Base-by-base conservation (phyloP, 2,797 vertebrate species). In the Sebastolobus altivelis region DNA sequence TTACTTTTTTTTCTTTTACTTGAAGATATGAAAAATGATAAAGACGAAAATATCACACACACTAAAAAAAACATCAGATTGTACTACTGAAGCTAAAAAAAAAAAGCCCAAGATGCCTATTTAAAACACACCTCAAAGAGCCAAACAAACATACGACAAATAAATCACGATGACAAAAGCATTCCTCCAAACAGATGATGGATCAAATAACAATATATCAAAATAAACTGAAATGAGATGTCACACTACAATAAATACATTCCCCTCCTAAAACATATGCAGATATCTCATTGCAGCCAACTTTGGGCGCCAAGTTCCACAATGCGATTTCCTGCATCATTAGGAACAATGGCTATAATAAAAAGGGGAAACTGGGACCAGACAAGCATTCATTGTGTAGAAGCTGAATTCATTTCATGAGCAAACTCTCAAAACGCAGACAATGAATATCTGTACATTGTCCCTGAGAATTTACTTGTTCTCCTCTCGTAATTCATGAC, bases 71-170 rank as follows among this genome's bases (percentile, higher is more conserved):
- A 69, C 35, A 59, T 65, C 58, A 60, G 13, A 49, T 59, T 4
- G 22, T 35, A 46, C 12, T 3, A 35, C 31, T 65, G 20, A 60
- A 43, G 75, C 75, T 81, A 2, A 77, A 65, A 77, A 83, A 65
- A 77, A 83, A 67, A 54, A 12, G 14, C 75, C 31, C 52, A 8
- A 16, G 71, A 74, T 37, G 27, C 58, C 69, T 72, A 52, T 85
- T 87, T 84, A 43, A 83, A 81, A 76, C 29, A 46, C 33, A 71
- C 38, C 62, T 75, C 33, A 83, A 88, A 86, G 65, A 79, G 22
- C 67, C 69, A 58, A 68, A 75, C 16, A 71, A 73, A 76, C 31
- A 63, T 11, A 71, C 5, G 60, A 75, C 78, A 61, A 79, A 76
- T 20, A 63, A 59, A 77, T 72, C 14, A 56, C 65, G 62, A 75